Base-by-base conservation (phyloP, 1,140 invertebrate species). In the Hormaphis cornu region DNA sequence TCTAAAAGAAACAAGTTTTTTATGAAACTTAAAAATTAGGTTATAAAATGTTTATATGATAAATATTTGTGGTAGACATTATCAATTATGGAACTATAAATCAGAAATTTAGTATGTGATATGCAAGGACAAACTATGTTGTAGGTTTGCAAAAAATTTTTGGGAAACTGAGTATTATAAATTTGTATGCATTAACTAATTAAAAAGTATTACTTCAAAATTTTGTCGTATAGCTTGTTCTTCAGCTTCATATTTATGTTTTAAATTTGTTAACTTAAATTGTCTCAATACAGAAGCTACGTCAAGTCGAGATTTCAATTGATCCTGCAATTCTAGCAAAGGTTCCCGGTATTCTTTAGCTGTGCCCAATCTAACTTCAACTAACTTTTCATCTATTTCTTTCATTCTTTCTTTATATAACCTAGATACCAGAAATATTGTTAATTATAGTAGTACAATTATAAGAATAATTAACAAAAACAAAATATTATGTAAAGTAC, bases 311-410 rank as follows among this genome's bases (percentile, higher is more conserved):
- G 87, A 87, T 74, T 85, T 83, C 86, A 92, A 90, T 75, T 92
- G 91, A 74, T 95, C 89, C 75, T 89, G 87, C 37, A 98, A 80
- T 52, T 91, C 83, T 74, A 89, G 85, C 37, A 97, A 78, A 0
- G 93, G 93, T 56, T 85, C 85, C 3, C 94, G 79, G 77, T 96
- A 97, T 79, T 97, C 94, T 73, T 86, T 81, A 0, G 93, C 94
- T 71, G 85, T 84, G 1, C 91, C 93, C 6, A 86, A 84, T 63
- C 85, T 83, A 10, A 98, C 88, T 79, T 97, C 93, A 0, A 85
- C 82, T 24, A 97, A 79, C 79, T 95, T 93, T 30, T 83, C 82
- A 70, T 95, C 91, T 24, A 95, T 87, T 77, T 90, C 87, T 33
- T 81, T 83, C 72, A 93, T 86, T 72, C 93, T 81, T 78, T 97